phyloP scores from a whole-genome alignment of 2,888 invertebrate genomes.

The Conchocele bisecta region DNA sequence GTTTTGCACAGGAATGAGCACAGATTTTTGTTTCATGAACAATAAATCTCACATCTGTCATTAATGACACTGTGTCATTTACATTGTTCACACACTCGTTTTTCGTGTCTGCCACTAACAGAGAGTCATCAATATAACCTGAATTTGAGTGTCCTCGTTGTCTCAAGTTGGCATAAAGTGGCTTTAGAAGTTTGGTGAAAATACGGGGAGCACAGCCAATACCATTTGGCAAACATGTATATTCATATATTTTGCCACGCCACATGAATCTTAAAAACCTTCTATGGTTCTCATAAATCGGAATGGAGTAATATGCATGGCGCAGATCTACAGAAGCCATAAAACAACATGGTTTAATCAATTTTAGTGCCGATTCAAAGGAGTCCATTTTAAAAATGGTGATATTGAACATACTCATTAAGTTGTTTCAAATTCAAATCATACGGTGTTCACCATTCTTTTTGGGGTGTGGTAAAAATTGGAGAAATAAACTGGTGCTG shows the following conservation, averaged over 20 bases:
- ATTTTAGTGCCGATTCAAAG: slow-evolving; percentile 40
- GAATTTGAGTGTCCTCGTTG: slow-evolving; percentile 37
- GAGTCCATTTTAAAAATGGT: slow-evolving; percentile 56
- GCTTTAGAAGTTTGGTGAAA: slow-evolving; percentile 61
- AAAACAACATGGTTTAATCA: slow-evolving; percentile 25
- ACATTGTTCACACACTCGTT: slow-evolving; percentile 49
- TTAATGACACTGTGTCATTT: slow-evolving; percentile 16
- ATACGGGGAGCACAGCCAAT: slow-evolving; percentile 44
- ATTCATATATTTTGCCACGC: slow-evolving; percentile 44
- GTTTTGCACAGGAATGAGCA: slow-evolving; percentile 30
- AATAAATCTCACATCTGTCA: slow-evolving; percentile 44
- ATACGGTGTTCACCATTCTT: slow-evolving; percentile 43
- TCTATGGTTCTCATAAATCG: slow-evolving; percentile 13
- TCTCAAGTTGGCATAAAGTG: slow-evolving; percentile 48
- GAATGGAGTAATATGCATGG: slow-evolving; percentile 8
- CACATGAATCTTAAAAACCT: slow-evolving; percentile 34
- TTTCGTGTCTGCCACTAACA: slow-evolving; percentile 28
- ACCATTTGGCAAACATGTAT: slow-evolving; percentile 53
- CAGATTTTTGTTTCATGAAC: slow-evolving; percentile 45
- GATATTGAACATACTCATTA: slow-evolving; percentile 35
- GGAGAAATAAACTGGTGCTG: slow-evolving; percentile 31
- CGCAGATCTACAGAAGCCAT: slow-evolving; percentile 1
- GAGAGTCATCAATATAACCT: slow-evolving; percentile 57
- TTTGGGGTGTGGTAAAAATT: slow-evolving; percentile 43
- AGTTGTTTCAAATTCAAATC: slow-evolving; percentile 47